Evolutionary conservation across 92 coral and sea anemone genomes (phyloP), one percentile per base, ranked within the genome.

Genomic region (Palythoa grandis): DNA sequence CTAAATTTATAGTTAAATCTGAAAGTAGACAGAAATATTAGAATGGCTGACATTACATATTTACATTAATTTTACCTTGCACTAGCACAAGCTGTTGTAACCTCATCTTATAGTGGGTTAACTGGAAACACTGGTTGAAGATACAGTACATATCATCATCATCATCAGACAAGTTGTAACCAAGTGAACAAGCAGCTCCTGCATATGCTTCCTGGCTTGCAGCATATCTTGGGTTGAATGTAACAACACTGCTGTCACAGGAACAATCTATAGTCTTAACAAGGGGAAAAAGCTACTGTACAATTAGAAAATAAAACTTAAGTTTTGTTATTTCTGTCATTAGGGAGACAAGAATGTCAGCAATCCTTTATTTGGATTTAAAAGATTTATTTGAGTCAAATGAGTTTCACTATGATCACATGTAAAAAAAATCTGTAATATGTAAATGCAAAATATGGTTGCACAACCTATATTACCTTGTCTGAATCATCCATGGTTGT

Each of bases 401-500:
- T 66, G 71, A 66, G 71, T 19, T 23, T 23, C 71, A 19, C 71
- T 19, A 23, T 23, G 71, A 66, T 66, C 35, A 19, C 35, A 19
- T 66, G 24, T 66, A 66, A 66, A 66, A 19, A 66, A 22, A 66
- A 66, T 66, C 35, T 66, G 24, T 66, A 66, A 23, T 66, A 67
- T 67, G 25, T 23, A n/a, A 67, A 23, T 67, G 11, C 72, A 67
- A 67, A 66, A 67, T 23, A 67, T 67, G 72, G 72, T 23, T 23
- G 35, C 11, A 67, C 13, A 67, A n/a, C 35, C 13, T n/a, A 67
- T 67, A 67, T 67, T 67, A 67, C 72, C 72, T 67, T 67, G 72
- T 67, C 72, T 67, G n/a, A 67, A 67, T 67, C 72, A 67, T 67
- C 72, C 72, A n/a, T 67, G 72, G 29, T 67, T 67, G 72, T 12